Percentiles rank a stretch among this genome's conserved stretches.
Conservation (phyloP, 92 coral and sea anemone genomes). For the Metridium senile region DNA sequence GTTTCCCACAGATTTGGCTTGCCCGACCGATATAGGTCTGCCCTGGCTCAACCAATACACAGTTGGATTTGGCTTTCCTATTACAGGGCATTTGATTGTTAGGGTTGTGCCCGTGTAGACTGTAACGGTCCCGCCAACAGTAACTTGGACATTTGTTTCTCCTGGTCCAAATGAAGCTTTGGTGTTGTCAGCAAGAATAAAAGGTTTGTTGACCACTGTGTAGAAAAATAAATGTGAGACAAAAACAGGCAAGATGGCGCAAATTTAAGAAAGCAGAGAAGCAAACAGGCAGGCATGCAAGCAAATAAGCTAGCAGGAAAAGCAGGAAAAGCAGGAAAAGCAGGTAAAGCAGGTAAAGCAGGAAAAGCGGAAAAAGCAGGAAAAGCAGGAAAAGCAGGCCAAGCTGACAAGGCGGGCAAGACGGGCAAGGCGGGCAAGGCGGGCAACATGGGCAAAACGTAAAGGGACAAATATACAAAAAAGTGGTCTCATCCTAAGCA, state of each 20-base stretch:
- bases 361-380: no score
- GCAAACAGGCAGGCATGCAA: no score
- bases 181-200: slow-evolving; percentile 49
- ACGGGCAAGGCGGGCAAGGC: no score
- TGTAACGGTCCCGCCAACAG: slow-evolving; percentile 87
- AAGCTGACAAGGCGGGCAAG: no score
- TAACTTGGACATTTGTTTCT: slow-evolving; percentile 50
- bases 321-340: no score
- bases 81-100: slow-evolving; percentile 77
- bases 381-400: no score
- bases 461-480: no score
- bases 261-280: no score
- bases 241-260: background rate
- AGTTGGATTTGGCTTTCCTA: slow-evolving; percentile 48
- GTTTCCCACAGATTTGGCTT: slow-evolving; percentile 66
- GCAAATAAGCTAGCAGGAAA: no score
- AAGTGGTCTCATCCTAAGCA: no score
- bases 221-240: background rate
- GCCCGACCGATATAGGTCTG: slow-evolving; percentile 61
- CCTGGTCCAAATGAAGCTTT: slow-evolving; percentile 63
- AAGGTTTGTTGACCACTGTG: slow-evolving; percentile 53
- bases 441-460: no score
- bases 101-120: slow-evolving; percentile 72
- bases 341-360: no score
- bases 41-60: slow-evolving; percentile 77